phyloP scores from a whole-genome alignment of 1,140 invertebrate genomes.

The Sweltsa coloradensis region DNA sequence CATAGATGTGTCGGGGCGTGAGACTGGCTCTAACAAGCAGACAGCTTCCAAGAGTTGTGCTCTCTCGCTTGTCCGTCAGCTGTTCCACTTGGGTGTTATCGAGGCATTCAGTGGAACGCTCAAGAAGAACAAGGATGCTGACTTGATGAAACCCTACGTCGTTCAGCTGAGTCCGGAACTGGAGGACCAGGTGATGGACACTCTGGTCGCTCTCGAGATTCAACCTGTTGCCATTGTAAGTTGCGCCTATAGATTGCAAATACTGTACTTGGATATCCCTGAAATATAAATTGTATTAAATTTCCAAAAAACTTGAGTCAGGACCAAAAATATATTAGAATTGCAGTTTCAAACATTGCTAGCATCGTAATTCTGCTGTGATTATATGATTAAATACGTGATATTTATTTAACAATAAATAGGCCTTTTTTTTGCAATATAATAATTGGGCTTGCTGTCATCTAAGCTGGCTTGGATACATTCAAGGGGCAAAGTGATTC shows the following conservation, averaged over 20 bases:
- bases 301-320: no score
- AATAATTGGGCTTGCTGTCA: no score
- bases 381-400: no score
- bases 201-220: constrained; percentile 49
- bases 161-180: constrained; percentile 61
- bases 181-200: constrained; percentile 44
- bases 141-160: constrained; percentile 65
- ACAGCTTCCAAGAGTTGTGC: constrained; percentile 93
- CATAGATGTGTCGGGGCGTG: constrained; percentile 60
- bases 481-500: no score
- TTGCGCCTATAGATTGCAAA: constrained; percentile 11
- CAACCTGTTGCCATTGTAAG: constrained; percentile 26
- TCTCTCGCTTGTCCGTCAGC: constrained; percentile 82
- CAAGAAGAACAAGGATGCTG: constrained; percentile 66
- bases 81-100: constrained; percentile 90
- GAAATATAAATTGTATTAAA: no score
- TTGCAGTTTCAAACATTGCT: no score
- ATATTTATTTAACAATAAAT: no score
- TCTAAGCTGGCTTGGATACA: no score
- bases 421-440: no score
- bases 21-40: constrained; percentile 93
- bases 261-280: background rate
- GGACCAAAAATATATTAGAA: no score
- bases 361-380: no score
- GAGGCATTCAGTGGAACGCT: constrained; percentile 74